phyloP scores from a whole-genome alignment of 2,888 invertebrate species.

The Scrobipalpa atriplicella region DNA sequence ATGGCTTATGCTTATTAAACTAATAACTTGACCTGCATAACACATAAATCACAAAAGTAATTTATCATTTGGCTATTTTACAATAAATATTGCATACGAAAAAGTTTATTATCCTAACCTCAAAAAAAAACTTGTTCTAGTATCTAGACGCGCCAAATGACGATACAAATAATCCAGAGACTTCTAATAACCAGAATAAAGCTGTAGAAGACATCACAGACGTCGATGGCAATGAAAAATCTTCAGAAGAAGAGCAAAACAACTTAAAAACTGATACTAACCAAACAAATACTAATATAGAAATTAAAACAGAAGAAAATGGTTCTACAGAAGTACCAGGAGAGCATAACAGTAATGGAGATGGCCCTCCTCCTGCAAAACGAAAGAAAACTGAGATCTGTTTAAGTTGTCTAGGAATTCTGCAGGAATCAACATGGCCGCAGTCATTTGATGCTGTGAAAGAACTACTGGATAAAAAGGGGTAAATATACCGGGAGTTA shows the following conservation, averaged over 20 bases:
- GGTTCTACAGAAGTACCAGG: slow-evolving; percentile 2
- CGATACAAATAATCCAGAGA: background rate
- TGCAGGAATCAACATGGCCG: slow-evolving; percentile 84
- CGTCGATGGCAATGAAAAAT: background rate
- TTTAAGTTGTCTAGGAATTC: slow-evolving; percentile 87
- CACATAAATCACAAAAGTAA: background rate
- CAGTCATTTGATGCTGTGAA: slow-evolving; percentile 77
- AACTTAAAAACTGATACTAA: background rate
- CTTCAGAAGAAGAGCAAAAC: background rate
- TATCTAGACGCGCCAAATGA: background rate
- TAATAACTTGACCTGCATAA: background rate
- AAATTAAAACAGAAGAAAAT: background rate
- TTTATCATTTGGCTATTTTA: background rate
- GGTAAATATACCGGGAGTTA: slow-evolving; percentile 55
- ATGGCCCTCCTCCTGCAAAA: slow-evolving; percentile 56
- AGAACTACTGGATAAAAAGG: slow-evolving; percentile 75
- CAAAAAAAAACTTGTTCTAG: background rate
- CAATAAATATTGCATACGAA: background rate
- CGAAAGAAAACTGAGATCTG: slow-evolving; percentile 82
- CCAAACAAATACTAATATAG: background rate
- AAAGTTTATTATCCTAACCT: background rate
- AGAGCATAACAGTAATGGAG: background rate
- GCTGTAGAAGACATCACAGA: background rate
- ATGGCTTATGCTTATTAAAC: background rate
- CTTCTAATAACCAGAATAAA: background rate